Conservation (phyloP, 1,140 invertebrate genomes). For the Trialeurodes vaporariorum region DNA sequence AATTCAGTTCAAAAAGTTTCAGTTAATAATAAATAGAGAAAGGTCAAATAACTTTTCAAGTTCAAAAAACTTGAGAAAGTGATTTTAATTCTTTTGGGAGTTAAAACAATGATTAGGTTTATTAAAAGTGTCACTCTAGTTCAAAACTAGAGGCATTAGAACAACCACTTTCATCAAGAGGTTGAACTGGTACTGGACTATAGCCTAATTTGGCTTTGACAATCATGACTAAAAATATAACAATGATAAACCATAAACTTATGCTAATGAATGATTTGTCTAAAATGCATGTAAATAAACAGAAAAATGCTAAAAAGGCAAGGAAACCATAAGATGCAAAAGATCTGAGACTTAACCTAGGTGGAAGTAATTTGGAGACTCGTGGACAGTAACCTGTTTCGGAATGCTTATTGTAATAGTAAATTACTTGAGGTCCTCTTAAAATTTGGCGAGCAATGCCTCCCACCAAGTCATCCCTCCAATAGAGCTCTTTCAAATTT, state of each 20-base stretch:
- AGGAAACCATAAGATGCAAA: slow-evolving; percentile 37
- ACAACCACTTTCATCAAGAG: not conserved
- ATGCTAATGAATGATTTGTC: not conserved
- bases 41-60: too few relatives aligned
- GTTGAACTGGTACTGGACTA: not conserved
- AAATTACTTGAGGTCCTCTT: slow-evolving; percentile 45
- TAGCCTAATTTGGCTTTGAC: not conserved
- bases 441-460: slow-evolving; percentile 49
- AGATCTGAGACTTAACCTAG: slow-evolving; percentile 54
- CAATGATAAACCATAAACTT: not conserved
- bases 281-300: not conserved
- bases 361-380: slow-evolving; percentile 43
- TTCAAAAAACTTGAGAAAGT: too few relatives aligned
- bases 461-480: slow-evolving; percentile 47
- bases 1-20: too few relatives aligned
- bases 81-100: too few relatives aligned
- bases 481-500: slow-evolving; percentile 47
- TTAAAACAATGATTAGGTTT: too few relatives aligned
- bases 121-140: too few relatives aligned
- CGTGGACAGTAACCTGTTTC: slow-evolving; percentile 40
- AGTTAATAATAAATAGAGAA: too few relatives aligned
- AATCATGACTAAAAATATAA: not conserved
- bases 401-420: slow-evolving; percentile 44
- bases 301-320: not conserved
- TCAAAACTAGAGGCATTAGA: not conserved